phyloP scores from a whole-genome alignment of 2,113 vertebrate species.

The Paratilapia polleni region DNA sequence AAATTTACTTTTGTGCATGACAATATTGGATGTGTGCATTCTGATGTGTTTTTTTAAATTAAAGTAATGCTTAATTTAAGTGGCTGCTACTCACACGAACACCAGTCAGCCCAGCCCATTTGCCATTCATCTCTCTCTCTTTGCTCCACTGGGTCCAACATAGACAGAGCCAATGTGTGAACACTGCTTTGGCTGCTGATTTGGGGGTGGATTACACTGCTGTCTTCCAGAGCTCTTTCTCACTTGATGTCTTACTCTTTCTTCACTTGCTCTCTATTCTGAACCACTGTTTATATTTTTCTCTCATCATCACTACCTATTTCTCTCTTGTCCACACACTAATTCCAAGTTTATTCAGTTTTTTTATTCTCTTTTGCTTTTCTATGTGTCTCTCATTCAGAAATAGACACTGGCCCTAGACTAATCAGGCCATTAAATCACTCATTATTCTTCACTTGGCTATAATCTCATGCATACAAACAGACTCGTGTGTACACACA shows the following conservation, averaged over 20 bases:
- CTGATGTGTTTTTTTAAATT: conserved; percentile 29
- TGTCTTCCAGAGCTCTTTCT: conserved; percentile 42
- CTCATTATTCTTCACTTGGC: conserved; percentile 56
- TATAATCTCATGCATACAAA: conserved; percentile 42
- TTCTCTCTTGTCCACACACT: neutral
- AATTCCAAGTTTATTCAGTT: neutral
- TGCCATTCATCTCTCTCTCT: conserved; percentile 53
- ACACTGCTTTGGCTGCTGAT: conserved; percentile 36
- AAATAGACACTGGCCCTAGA: conserved; percentile 44
- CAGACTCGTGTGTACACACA: conserved; percentile 4
- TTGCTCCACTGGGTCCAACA: conserved; percentile 12
- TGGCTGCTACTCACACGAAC: conserved; percentile 50
- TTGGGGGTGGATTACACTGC: conserved; percentile 41
- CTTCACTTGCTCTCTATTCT: conserved; percentile 6
- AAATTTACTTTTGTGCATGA: conserved; percentile 5
- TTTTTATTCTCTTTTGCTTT: conserved; percentile 6
- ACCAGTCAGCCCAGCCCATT: conserved; percentile 40
- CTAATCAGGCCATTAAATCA: conserved; percentile 70
- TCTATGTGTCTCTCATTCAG: conserved; percentile 32
- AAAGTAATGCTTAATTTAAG: conserved; percentile 39
- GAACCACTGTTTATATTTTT: conserved; percentile 21
- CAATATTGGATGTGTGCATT: conserved; percentile 18
- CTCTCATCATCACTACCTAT: neutral
- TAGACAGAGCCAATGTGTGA: conserved; percentile 47
- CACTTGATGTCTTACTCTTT: conserved; percentile 31